Base-by-base conservation (phyloP, 1,140 invertebrate genomes). In the Pachyrhynchus sulphureomaculatus region DNA sequence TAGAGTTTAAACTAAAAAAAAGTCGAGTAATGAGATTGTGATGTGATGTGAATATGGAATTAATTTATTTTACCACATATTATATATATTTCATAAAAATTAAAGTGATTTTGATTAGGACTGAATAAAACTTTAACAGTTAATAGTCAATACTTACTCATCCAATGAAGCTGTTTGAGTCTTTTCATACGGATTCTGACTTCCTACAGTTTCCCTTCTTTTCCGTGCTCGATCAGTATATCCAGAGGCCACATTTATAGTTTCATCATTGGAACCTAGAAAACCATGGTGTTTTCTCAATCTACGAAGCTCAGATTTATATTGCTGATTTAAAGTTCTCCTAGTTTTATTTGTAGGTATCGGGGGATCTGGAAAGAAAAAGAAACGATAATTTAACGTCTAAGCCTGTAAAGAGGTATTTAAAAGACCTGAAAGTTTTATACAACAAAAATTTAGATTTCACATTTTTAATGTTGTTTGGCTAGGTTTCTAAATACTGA, bases 251-350 rank as follows among this genome's bases (percentile, higher is more conserved):
- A 52, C 79, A 44, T 68, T 71, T 21, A 13, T 12, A 18, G 62
- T 62, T 69, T 68, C 66, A 64, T 75, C 21, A 71, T 78, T 49
- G 79, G 74, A 65, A 80, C 84, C 80, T 44, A 84, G 79, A 1
- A 91, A 75, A 0, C 90, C 91, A 77, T 93, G 96, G 75, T 92
- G 94, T 71, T 88, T 87, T 73, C 88, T 90, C 6, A 96, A 75
- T 20, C 88, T 81, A 56, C 86, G 88, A 24, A 95, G 70, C 71
- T 93, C 87, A 15, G 86, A 77, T 74, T 88, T 85, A 67, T 91
- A 83, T 68, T 84, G 78, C 34, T 76, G 74, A 49, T 72, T 77
- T 60, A 73, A 75, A 47, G 60, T 74, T 21, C 4, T 48, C 26
- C 44, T 64, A 18, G 18, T 29, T 3, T 23, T 39, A 20, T 33